A percentile compares a stretch with the other conserved stretches of the same genome.
Evolutionary conservation across 53 echinoderm and acorn worm species (phyloP).

Genomic region (Hippasteria phrygiana): DNA sequence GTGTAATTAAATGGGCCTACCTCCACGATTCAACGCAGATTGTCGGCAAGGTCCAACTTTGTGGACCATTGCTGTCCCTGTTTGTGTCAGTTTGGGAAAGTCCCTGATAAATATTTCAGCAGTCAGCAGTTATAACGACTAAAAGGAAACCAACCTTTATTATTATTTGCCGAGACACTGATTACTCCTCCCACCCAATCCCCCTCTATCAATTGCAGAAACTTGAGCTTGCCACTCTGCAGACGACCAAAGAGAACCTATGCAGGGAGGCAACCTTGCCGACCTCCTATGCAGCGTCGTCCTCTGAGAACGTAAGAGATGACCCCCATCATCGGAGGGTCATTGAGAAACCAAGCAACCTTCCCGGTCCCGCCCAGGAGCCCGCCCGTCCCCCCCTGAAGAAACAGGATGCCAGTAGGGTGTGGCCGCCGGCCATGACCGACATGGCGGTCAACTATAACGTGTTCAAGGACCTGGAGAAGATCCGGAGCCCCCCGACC

Average conservation of each 20-base stretch:
- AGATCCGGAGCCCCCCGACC: slow-evolving; percentile 60
- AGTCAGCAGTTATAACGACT: no score
- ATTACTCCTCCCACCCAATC: no score
- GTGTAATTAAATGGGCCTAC: no score
- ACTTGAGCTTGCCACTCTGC: slow-evolving; percentile 71
- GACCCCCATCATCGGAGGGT: slow-evolving; percentile 2
- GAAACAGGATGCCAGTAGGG: slow-evolving; percentile 63
- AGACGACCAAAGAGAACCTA: slow-evolving; percentile 63
- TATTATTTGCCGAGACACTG: no score
- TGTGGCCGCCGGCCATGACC: slow-evolving; percentile 74
- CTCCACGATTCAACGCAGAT: no score
- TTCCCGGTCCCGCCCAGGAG: background rate
- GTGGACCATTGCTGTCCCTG: no score
- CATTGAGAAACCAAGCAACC: slow-evolving; percentile 41
- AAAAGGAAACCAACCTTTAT: no score
- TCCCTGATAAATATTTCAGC: no score
- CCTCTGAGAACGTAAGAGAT: background rate
- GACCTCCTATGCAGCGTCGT: background rate
- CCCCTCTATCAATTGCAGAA: slow-evolving; percentile 14
- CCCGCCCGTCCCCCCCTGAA: background rate
- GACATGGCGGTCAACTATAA: slow-evolving; percentile 73
- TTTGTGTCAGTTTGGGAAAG: no score
- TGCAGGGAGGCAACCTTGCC: slow-evolving; percentile 26
- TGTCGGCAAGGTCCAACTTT: no score
- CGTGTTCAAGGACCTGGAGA: slow-evolving; percentile 59